phyloP scores from a whole-genome alignment of 2,113 vertebrate species.

The Suncus etruscus region DNA sequence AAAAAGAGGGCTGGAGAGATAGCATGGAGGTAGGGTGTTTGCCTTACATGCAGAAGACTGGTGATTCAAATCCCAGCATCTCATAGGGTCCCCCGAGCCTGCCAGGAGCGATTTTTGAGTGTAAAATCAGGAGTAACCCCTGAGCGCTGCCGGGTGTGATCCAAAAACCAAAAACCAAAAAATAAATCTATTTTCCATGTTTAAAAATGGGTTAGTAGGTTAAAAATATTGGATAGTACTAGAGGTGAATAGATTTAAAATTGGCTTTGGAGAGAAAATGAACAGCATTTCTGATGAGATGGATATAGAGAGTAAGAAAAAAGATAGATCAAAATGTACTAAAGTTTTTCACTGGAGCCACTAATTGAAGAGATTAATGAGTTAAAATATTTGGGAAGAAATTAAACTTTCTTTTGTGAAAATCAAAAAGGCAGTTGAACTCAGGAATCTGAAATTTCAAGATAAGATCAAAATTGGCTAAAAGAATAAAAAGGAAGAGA shows the following conservation, averaged over 20 bases:
- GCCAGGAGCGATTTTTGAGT: too few relatives aligned
- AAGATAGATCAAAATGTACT: not conserved
- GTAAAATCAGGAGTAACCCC: too few relatives aligned
- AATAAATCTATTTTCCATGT: too few relatives aligned
- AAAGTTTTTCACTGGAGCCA: not conserved
- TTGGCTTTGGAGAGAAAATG: constrained; percentile 15
- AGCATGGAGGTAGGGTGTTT: too few relatives aligned
- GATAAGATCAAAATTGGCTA: not conserved
- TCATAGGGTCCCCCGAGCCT: too few relatives aligned
- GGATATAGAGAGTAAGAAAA: not conserved
- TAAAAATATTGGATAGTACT: not conserved
- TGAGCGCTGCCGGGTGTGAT: too few relatives aligned
- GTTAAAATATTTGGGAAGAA: not conserved
- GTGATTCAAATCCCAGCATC: too few relatives aligned
- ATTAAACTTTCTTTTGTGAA: not conserved
- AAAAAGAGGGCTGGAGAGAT: not conserved
- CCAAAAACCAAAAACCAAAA: too few relatives aligned
- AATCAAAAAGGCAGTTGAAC: not conserved
- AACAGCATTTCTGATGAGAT: not conserved
- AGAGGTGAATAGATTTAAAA: not conserved
- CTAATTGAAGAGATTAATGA: not conserved
- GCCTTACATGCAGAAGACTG: too few relatives aligned
- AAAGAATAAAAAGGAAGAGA: too few relatives aligned
- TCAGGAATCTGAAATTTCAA: constrained; percentile 18
- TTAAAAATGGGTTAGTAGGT: not conserved